Evolutionary conservation across 2,888 invertebrate species (phyloP).

Genomic region (Odontocerum albicorne): DNA sequence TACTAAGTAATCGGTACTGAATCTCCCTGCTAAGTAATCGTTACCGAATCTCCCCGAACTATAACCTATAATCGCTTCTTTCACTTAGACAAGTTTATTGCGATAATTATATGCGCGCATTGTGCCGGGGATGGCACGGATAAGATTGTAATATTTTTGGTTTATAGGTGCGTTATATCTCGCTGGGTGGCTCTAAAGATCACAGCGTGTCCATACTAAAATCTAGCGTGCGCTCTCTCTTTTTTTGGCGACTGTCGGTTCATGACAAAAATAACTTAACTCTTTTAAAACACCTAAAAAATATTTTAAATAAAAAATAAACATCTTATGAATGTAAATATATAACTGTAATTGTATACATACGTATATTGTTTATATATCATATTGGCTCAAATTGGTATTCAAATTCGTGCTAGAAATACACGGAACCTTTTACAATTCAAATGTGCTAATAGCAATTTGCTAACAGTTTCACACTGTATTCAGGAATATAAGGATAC

Average conservation of each 20-base stretch:
- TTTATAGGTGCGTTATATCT: slow-evolving; percentile 34
- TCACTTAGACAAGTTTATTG: slow-evolving; percentile 33
- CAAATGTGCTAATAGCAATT: too few species aligned
- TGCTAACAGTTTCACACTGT: too few species aligned
- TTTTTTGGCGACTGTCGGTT: neutral
- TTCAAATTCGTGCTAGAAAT: too few species aligned
- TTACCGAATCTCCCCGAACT: slow-evolving; percentile 27
- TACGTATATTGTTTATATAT: too few species aligned
- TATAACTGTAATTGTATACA: too few species aligned
- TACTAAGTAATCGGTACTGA: slow-evolving; percentile 11
- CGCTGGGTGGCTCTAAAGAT: slow-evolving; percentile 32
- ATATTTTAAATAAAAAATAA: too few species aligned
- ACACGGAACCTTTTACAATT: too few species aligned
- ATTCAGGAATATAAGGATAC: too few species aligned
- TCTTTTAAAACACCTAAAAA: too few species aligned
- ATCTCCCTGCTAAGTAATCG: slow-evolving; percentile 23
- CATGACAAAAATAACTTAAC: neutral
- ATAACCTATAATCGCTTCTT: slow-evolving; percentile 31
- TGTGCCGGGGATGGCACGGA: slow-evolving; percentile 3
- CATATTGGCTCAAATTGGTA: too few species aligned
- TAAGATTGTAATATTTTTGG: slow-evolving; percentile 32
- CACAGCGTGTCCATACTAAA: slow-evolving; percentile 27
- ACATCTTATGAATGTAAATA: too few species aligned
- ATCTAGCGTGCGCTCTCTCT: slow-evolving; percentile 5
- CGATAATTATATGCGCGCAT: slow-evolving; percentile 30